Percentiles rank a stretch among this genome's conserved stretches.
Conservation (phyloP, 2,888 invertebrate genomes). For the Leptinotarsa rubiginosa region DNA sequence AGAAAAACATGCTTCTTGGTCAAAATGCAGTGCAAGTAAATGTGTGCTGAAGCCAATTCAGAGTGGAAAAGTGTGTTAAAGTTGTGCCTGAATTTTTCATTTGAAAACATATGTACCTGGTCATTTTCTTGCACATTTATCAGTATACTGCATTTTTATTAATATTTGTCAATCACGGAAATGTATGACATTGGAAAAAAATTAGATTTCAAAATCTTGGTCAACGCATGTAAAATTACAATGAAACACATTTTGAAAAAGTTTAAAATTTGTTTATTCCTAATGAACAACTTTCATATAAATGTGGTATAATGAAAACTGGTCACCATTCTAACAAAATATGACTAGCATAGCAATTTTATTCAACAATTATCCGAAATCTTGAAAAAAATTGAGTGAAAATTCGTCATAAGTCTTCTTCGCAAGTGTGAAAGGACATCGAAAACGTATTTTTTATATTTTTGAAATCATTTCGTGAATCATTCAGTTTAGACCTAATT, state of each 20-base stretch:
- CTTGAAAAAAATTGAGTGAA: no score
- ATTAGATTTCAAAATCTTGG: neutral
- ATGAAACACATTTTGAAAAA: neutral
- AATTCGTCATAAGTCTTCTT: no score
- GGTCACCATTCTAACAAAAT: no score
- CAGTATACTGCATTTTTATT: constrained; percentile 53
- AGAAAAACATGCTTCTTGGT: constrained; percentile 42
- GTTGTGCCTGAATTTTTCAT: constrained; percentile 45
- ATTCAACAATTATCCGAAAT: no score
- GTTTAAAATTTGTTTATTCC: neutral
- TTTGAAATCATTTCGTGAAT: no score
- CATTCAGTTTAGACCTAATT: no score
- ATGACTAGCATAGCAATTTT: no score
- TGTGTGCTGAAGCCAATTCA: constrained; percentile 60
- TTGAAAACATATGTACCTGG: constrained; percentile 43
- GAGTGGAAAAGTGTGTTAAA: constrained; percentile 48
- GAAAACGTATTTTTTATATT: no score
- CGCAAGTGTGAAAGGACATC: no score
- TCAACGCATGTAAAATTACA: constrained; percentile 31
- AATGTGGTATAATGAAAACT: no score
- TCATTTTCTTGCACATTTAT: constrained; percentile 51
- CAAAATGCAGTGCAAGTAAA: constrained; percentile 61
- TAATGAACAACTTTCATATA: no score
- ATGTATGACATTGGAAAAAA: constrained; percentile 19
- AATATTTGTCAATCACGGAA: constrained; percentile 34